Evolutionary conservation across 1,140 invertebrate species (phyloP), one percentile per base, ranked within the genome.

Genomic region (Ips typographus): DNA sequence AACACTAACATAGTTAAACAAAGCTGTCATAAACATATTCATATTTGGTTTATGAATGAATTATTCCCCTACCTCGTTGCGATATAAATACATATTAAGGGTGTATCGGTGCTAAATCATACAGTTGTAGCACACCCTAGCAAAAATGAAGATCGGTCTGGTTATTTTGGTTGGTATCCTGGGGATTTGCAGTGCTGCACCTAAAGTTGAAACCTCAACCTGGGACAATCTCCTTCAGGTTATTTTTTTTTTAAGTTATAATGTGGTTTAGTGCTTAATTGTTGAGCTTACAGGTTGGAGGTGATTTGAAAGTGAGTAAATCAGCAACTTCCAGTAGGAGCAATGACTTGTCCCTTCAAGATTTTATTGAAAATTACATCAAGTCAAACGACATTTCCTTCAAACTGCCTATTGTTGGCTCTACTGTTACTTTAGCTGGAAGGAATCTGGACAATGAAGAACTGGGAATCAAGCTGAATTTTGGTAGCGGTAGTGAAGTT

Each of bases 381-480:
- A 83, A 86, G 65, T 87, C 85, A 71, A 90, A 92, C 78, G 91
- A 92, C 78, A 86, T 91, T 39, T 88, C 87, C 73, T 88, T 92
- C 80, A 85, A 88, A 73, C 78, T 92, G 65, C 90, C 90, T 40
- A 76, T 89, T 56, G 86, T 86, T 51, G 89, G 89, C 60, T 84
- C 88, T 51, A 86, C 86, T 75, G 84, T 92, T 68, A 90, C 89
- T 72, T 84, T 92, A 59, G 90, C 88, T 76, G 88, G 89, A 22
- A 85, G 89, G 73, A 89, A 91, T 80, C 81, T 92, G 63, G 88
- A 89, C 68, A 83, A 89, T 52, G 88, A 91, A 73, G 86, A 91
- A 76, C 78, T 92, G 52, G 87, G 83, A 75, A 82, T 92, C 55
- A 88, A 90, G 77, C 82, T 92, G 57, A 89, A 90, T 78, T 87